phyloP scores from a whole-genome alignment of 2,797 vertebrate species.

The Alectoris magna region DNA sequence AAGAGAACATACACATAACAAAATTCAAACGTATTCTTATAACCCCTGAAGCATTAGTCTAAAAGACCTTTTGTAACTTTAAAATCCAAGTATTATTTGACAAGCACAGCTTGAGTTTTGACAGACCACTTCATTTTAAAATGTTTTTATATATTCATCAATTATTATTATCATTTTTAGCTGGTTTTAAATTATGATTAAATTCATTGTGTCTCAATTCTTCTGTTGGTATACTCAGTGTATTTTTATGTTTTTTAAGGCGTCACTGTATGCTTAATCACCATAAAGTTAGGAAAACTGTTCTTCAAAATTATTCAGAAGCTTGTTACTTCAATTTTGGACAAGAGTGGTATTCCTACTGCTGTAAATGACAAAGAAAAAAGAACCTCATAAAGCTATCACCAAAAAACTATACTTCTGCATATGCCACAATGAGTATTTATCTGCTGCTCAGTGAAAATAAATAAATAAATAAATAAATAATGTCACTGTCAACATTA shows the following conservation, averaged over 20 bases:
- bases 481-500: not conserved
- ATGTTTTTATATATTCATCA: not conserved
- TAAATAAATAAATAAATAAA: not conserved
- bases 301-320: not conserved
- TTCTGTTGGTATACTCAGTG: not conserved
- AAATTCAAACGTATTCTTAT: not conserved
- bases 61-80: not conserved
- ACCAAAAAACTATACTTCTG: not conserved
- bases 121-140: not conserved
- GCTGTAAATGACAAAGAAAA: not conserved
- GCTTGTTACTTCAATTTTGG: not conserved
- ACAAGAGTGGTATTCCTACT: not conserved
- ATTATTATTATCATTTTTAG: not conserved
- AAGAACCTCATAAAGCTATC: not conserved
- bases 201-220: not conserved
- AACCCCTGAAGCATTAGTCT: not conserved
- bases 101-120: not conserved
- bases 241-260: not conserved
- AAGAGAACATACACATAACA: not conserved
- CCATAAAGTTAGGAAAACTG: not conserved
- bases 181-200: not conserved
- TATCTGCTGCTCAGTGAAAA: not conserved
- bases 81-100: fast-evolving
- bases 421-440: not conserved
- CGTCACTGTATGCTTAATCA: not conserved